These are phyloP conservation scores for Monomorium pharaonis DNA, from an alignment of 1,140 invertebrate species.

Conservation along the genomic window DNA sequence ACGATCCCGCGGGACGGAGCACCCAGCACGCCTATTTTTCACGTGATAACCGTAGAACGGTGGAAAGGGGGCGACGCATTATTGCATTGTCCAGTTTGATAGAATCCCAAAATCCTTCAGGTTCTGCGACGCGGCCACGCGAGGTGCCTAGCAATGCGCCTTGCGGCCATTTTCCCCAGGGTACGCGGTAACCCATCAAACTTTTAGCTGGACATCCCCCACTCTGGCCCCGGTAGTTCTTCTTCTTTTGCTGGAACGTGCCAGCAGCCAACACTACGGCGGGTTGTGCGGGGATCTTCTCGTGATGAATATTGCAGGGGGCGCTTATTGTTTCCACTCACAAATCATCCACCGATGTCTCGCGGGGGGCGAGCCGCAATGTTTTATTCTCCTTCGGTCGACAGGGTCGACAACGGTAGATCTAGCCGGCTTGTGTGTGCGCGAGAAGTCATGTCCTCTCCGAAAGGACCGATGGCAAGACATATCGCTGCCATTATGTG, in stretches of 20 bases:
- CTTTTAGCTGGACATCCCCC: slow-evolving; percentile 81
- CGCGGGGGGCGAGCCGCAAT: slow-evolving; percentile 79
- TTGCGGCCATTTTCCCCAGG: slow-evolving; percentile 78
- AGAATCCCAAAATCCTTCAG: slow-evolving; percentile 85
- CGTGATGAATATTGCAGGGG: slow-evolving; percentile 84
- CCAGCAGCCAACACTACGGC: slow-evolving; percentile 61
- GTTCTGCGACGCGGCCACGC: slow-evolving; percentile 74
- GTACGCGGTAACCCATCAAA: slow-evolving; percentile 84
- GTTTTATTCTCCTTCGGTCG: slow-evolving; percentile 81
- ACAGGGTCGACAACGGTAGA: slow-evolving; percentile 69
- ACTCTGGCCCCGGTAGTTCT: slow-evolving; percentile 57
- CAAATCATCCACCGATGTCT: slow-evolving; percentile 84
- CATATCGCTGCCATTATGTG: slow-evolving; percentile 61
- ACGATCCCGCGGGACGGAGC: slow-evolving; percentile 36
- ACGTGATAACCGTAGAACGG: slow-evolving; percentile 65
- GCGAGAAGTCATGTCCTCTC: background rate
- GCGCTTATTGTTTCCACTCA: slow-evolving; percentile 85
- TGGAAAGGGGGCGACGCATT: slow-evolving; percentile 77
- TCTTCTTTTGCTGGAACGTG: slow-evolving; percentile 75
- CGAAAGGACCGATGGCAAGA: slow-evolving; percentile 55
- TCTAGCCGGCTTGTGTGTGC: slow-evolving; percentile 12
- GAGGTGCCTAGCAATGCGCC: slow-evolving; percentile 83
- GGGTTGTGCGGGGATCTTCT: slow-evolving; percentile 61
- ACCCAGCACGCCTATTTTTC: slow-evolving; percentile 76
- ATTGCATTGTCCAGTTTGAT: slow-evolving; percentile 86